These are phyloP conservation scores for Lagria hirta DNA, from an alignment of 2,888 invertebrate genomes.

Conservation along the genomic window DNA sequence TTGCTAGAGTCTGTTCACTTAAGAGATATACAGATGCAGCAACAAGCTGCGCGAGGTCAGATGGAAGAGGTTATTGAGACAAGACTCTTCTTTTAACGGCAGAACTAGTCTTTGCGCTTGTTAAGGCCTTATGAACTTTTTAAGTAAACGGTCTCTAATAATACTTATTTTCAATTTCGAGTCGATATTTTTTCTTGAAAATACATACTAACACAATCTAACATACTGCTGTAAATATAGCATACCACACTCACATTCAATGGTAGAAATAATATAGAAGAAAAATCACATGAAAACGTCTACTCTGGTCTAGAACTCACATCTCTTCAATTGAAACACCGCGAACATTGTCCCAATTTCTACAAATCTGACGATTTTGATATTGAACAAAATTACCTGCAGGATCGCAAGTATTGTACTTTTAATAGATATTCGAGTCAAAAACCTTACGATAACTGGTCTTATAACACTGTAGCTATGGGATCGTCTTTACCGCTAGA, in stretches of 20 bases:
- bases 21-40: too few relatives aligned
- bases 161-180: slow-evolving; percentile 3
- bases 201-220: slow-evolving; percentile 51
- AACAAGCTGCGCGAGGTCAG: too few relatives aligned
- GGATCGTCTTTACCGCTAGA: slow-evolving; percentile 38
- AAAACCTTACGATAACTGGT: slow-evolving; percentile 45
- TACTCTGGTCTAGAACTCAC: slow-evolving; percentile 44
- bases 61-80: too few relatives aligned
- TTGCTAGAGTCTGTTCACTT: too few relatives aligned
- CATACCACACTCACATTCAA: slow-evolving; percentile 54
- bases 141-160: slow-evolving; percentile 10
- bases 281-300: slow-evolving; percentile 45
- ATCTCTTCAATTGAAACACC: slow-evolving; percentile 37
- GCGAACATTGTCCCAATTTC: slow-evolving; percentile 43
- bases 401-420: slow-evolving; percentile 46
- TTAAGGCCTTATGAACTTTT: too few relatives aligned
- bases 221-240: slow-evolving; percentile 53
- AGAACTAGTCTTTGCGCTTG: too few relatives aligned
- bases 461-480: slow-evolving; percentile 42
- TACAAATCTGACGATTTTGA: slow-evolving; percentile 46
- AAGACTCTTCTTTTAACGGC: too few relatives aligned
- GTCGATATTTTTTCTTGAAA: slow-evolving; percentile 21
- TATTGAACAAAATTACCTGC: slow-evolving; percentile 40
- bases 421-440: slow-evolving; percentile 46
- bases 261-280: slow-evolving; percentile 54